Conservation (phyloP, 1,140 invertebrate species). For the Brachionus angularis region DNA sequence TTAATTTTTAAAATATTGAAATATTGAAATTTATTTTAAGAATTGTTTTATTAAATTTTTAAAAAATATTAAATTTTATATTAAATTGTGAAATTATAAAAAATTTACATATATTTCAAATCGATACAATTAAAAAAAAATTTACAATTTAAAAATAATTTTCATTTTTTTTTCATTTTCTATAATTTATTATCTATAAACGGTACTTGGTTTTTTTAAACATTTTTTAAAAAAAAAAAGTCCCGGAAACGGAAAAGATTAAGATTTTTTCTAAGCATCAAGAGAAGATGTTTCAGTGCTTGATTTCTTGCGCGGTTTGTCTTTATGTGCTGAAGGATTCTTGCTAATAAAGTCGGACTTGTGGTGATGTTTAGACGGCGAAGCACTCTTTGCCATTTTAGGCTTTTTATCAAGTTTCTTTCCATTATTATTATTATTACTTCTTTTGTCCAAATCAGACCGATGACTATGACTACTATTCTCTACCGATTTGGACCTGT, state of each 20-base stretch:
- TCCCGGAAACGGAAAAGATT: background rate
- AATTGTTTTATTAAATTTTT: no score
- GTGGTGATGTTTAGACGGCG: slow-evolving; percentile 14
- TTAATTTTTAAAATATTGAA: no score
- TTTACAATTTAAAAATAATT: no score
- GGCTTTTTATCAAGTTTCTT: slow-evolving; percentile 9
- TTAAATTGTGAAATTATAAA: no score
- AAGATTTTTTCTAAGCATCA: slow-evolving; percentile 7
- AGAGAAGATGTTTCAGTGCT: slow-evolving; percentile 20
- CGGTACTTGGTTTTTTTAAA: no score
- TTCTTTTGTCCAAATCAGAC: background rate
- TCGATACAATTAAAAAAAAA: no score
- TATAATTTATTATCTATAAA: no score
- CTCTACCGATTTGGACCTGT: slow-evolving; percentile 2
- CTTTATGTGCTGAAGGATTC: background rate
- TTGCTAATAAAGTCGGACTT: slow-evolving; percentile 11
- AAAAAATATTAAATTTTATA: no score
- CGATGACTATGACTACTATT: background rate
- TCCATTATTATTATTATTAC: no score
- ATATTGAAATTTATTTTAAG: no score
- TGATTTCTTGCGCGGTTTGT: slow-evolving; percentile 3
- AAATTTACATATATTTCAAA: no score
- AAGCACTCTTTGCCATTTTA: background rate
- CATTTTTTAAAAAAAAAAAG: background rate
- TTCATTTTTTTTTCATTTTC: no score